Evolutionary conservation across 2,888 invertebrate genomes (phyloP), one percentile per base, ranked within the genome.

Genomic region (Ectropis crepuscularia): DNA sequence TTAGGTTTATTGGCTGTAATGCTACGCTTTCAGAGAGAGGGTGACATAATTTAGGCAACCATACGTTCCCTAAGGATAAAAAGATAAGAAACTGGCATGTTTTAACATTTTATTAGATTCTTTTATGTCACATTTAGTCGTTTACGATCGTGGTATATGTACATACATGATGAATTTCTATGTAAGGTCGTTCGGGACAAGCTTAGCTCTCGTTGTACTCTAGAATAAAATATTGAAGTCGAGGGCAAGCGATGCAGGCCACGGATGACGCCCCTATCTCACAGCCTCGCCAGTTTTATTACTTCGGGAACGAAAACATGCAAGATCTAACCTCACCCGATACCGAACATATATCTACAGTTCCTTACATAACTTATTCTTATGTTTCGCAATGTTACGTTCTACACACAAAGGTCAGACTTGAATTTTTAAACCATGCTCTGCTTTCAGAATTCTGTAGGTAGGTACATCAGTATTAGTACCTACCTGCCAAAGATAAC

Each of bases 71-170:
- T 43, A 36, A 53, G 45, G 45, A 49, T 49, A 53, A 63, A 69
- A 70, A 70, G 67, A 72, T 67, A 72, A 72, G 70, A 53, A 59
- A 60, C 63, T 54, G 61, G 60, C 63, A 66, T 68, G 67, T 76
- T 75, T 75, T 71, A 74, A 72, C 76, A 77, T 78, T 80, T 75
- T 76, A 78, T 74, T 73, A 64, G 72, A 62, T 68, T 70, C 60
- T 74, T 77, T 77, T 77, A 78, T 70, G 75, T 73, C 72, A 73
- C 75, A 70, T 76, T 77, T 71, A 57, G 57, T 65, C 68, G 71
- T 78, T 79, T 78, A 79, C 74, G 77, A 75, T 64, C 70, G 57
- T 65, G 51, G 63, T 67, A 64, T 53, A 71, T 53, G 51, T 65
- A 64, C 47, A 54, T 61, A 68, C 61, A 57, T 58, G 59, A 57